A percentile compares a stretch with the other conserved stretches of the same genome.
Evolutionary conservation across 2,113 vertebrate genomes (phyloP).

Genomic region (Gobiocypris rarus): DNA sequence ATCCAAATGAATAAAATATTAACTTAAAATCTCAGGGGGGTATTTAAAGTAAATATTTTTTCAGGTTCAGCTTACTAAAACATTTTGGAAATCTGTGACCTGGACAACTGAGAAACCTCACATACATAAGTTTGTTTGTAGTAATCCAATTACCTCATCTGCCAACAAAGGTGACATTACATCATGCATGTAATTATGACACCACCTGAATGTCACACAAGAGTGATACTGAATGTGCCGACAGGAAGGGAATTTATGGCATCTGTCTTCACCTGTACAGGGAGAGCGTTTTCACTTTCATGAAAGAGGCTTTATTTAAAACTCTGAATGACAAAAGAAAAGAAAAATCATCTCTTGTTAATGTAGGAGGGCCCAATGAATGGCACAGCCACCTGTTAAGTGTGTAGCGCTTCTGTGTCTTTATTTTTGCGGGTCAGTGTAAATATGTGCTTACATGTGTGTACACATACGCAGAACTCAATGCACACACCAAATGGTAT

Average conservation of each 20-base stretch:
- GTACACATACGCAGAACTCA: background rate
- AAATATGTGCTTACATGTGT: conserved; percentile 16
- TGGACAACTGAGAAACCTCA: background rate
- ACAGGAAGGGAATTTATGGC: conserved; percentile 14
- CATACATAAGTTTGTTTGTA: background rate
- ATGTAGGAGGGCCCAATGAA: conserved; percentile 1
- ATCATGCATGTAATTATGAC: conserved; percentile 24
- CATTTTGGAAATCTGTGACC: background rate
- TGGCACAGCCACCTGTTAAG: conserved; percentile 19
- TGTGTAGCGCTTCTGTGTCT: conserved; percentile 14
- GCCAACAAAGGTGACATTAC: conserved; percentile 24
- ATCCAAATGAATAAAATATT: background rate
- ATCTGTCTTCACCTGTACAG: conserved; percentile 30
- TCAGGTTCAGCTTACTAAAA: background rate
- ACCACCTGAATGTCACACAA: conserved; percentile 15
- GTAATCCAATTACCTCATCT: background rate
- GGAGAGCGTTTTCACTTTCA: conserved; percentile 23
- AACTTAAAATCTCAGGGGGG: background rate
- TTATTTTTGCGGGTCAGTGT: conserved; percentile 23
- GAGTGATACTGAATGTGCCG: conserved; percentile 15
- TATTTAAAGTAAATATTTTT: background rate
- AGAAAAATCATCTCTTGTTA: conserved; percentile 21
- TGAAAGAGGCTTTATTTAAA: conserved; percentile 11
- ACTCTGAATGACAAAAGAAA: conserved; percentile 16
- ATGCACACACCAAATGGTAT: background rate